Percentiles rank a stretch among this genome's conserved stretches.
phyloP scores from a whole-genome alignment of 2,113 vertebrate species.

The Apteryx owenii region DNA sequence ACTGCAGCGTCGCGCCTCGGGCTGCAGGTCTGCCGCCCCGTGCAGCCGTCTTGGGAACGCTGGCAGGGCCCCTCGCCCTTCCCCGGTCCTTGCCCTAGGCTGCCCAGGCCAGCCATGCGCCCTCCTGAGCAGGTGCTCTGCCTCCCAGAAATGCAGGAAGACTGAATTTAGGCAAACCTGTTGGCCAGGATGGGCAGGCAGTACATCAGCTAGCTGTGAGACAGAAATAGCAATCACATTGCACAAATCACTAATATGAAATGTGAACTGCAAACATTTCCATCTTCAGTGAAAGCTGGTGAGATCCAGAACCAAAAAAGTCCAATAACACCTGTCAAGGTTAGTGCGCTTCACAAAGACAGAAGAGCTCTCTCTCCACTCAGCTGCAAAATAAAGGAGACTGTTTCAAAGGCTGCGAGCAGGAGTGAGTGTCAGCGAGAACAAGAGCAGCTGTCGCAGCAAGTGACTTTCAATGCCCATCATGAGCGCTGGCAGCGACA shows the following conservation, averaged over 20 bases:
- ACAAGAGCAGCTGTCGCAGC: not conserved
- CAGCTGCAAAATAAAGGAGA: not conserved
- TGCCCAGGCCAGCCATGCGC: not conserved
- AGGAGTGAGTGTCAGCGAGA: not conserved
- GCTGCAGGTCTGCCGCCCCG: not conserved
- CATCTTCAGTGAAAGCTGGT: not conserved
- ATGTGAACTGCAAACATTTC: not conserved
- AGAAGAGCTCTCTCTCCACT: not conserved
- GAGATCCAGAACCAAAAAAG: constrained; percentile 11
- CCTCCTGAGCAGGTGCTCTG: not conserved
- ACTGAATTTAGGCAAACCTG: not conserved
- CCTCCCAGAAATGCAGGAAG: not conserved
- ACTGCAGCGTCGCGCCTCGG: accelerated
- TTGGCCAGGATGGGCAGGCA: not conserved
- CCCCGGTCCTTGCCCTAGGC: not conserved
- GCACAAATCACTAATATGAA: not conserved
- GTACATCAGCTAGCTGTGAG: accelerated
- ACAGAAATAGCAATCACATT: not conserved
- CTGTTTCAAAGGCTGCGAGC: not conserved
- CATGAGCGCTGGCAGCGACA: not conserved
- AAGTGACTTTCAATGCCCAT: not conserved
- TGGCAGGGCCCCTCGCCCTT: not conserved
- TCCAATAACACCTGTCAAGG: not conserved
- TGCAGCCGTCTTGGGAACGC: accelerated
- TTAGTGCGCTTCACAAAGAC: not conserved